Conservation (phyloP, 2,797 vertebrate genomes). For the Danio choprae region DNA sequence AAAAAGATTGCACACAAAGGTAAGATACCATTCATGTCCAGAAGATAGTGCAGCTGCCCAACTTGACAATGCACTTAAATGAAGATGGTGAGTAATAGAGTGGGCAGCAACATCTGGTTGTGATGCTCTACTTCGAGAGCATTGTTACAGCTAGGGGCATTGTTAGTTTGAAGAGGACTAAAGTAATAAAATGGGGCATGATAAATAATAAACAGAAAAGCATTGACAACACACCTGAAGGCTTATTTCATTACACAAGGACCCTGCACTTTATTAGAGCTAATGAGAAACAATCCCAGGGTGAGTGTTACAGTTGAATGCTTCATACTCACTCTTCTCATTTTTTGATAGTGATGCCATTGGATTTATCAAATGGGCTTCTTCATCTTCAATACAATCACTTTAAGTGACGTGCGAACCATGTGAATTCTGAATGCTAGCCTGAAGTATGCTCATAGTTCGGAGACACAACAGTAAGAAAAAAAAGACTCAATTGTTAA, state of each 20-base stretch:
- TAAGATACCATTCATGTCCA: not conserved
- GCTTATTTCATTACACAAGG: constrained; percentile 45
- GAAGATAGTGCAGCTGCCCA: constrained; percentile 1
- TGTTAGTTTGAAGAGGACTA: constrained; percentile 49
- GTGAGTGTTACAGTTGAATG: constrained; percentile 37
- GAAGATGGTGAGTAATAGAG: constrained; percentile 49
- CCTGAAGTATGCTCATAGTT: constrained; percentile 9
- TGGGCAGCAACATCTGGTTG: constrained; percentile 50
- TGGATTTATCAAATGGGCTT: constrained; percentile 35
- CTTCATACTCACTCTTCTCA: constrained; percentile 10
- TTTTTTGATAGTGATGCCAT: constrained; percentile 30
- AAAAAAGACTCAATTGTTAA: not conserved
- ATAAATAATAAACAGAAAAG: constrained; percentile 59
- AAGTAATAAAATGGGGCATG: constrained; percentile 54
- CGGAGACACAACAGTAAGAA: not conserved
- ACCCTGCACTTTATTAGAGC: constrained; percentile 51
- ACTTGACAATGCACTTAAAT: constrained; percentile 35
- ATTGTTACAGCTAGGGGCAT: constrained; percentile 52
- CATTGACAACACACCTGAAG: constrained; percentile 53
- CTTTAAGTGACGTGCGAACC: not conserved
- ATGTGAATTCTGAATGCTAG: not conserved
- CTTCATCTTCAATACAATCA: constrained; percentile 36
- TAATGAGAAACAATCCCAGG: constrained; percentile 46
- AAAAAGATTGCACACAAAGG: constrained; percentile 13
- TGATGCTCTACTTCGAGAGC: constrained; percentile 37